Conservation (phyloP, 2,113 vertebrate genomes). For the Cariama cristata region DNA sequence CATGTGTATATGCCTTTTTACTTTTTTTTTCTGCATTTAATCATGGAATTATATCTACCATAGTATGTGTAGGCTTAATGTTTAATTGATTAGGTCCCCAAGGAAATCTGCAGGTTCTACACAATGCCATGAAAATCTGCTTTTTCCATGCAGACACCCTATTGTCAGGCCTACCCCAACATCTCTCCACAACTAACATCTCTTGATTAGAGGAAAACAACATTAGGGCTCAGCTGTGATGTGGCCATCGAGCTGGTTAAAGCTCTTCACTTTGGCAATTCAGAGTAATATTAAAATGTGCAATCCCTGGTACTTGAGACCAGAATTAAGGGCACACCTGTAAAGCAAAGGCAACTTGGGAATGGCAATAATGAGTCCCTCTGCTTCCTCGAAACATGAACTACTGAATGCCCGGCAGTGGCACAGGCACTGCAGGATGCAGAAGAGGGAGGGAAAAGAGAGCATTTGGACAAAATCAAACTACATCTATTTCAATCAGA, state of each 20-base stretch:
- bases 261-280: background rate
- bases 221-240: background rate
- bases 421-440: background rate
- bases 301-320: background rate
- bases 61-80: background rate
- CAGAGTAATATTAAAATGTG: background rate
- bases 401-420: background rate
- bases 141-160: background rate
- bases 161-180: background rate
- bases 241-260: background rate
- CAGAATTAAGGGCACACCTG: background rate
- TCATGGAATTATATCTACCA: background rate
- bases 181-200: background rate
- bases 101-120: constrained; percentile 16
- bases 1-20: background rate
- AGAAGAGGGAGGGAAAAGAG: background rate
- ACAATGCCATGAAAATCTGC: background rate
- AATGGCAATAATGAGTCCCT: background rate
- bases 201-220: background rate
- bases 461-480: background rate
- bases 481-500: background rate
- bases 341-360: background rate
- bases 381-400: background rate
- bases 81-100: constrained; percentile 26
- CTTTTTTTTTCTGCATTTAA: background rate